Base-by-base conservation (phyloP, 2,113 vertebrate genomes). In the Oplegnathus fasciatus region DNA sequence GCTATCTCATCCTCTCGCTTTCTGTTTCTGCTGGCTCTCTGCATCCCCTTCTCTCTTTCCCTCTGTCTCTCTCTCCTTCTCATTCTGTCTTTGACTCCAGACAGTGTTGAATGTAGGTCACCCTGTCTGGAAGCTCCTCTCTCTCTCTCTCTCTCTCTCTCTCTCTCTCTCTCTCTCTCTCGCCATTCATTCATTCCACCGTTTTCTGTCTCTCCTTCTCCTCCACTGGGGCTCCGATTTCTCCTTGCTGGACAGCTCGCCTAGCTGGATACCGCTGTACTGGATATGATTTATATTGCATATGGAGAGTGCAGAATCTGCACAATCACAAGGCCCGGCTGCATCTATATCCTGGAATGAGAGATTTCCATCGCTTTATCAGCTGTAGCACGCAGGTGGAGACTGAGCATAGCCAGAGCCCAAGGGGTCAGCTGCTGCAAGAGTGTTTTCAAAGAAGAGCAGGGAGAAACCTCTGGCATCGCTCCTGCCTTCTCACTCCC, bases 51-150 rank as follows among this genome's bases (percentile, higher is more conserved):
- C 40, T 60, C 64, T 48, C 60, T 57, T 22, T 73, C 64, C n/a
- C 13, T 40, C 40, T 37, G 44, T 71, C 64, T 72, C 65, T 46
- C 78, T 69, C 87, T 68, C 85, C 22, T 85, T 80, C 88, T 82
- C 82, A 14, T 40, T 87, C 80, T 75, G 67, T 67, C 79, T 90
- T n/a, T 86, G 83, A 85, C 82, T 92, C 93, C 83, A 93, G 92
- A 93, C 91, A 87, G 82, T 87, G 82, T 73, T 88, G 81, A 92
- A 93, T 94, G 85, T 94, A 91, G 94, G 93, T 94, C 94, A 94
- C 57, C 28, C 89, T 89, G 94, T 94, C 94, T 94, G 93, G 91
- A 89, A 90, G 90, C 89, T 80, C 78, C 57, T 62, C 70, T 79
- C 78, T 57, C 52, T 65, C 66, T 82, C 80, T 78, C 85, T 85